Evolutionary conservation across 2,797 vertebrate genomes (phyloP).

Genomic region (Phalanger gymnotis): DNA sequence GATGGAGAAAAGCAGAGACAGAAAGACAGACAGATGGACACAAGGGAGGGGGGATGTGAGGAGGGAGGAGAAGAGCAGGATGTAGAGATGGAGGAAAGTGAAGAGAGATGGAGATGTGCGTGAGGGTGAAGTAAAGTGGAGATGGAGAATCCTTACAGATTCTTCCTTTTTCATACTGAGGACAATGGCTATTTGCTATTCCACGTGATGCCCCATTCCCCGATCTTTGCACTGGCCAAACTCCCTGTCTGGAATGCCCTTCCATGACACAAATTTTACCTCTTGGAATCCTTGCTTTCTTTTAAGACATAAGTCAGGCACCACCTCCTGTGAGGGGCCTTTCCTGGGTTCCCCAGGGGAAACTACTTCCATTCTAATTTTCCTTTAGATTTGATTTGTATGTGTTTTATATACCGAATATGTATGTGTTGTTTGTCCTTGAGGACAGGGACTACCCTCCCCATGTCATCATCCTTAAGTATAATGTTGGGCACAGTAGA

Average conservation of each 20-base stretch:
- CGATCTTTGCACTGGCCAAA: background rate
- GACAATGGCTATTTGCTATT: background rate
- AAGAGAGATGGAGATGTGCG: background rate
- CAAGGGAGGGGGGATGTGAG: background rate
- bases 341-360: background rate
- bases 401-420: background rate
- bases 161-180: background rate
- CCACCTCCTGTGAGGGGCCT: background rate
- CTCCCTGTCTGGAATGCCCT: background rate
- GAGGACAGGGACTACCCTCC: background rate
- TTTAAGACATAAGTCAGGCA: background rate
- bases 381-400: background rate
- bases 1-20: background rate
- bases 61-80: background rate
- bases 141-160: background rate
- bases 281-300: background rate
- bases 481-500: background rate
- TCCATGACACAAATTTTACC: background rate
- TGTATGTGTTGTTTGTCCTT: background rate
- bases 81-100: background rate
- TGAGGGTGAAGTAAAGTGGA: background rate
- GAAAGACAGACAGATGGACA: background rate
- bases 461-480: background rate
- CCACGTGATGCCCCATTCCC: background rate
- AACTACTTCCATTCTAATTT: background rate